phyloP scores from a whole-genome alignment of 2,888 invertebrate species.

The Gortyna flavago region DNA sequence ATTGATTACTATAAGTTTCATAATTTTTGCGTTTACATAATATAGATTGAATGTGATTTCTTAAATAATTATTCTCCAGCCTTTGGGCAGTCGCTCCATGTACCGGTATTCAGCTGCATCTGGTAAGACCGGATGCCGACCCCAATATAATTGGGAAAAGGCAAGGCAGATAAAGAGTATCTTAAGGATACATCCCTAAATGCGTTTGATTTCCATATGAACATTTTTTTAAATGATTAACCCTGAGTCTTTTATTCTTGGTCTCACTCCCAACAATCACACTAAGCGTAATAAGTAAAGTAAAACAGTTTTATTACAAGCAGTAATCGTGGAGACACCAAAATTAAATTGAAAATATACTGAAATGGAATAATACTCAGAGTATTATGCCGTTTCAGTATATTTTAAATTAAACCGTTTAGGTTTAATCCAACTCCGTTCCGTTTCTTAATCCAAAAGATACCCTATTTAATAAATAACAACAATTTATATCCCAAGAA shows the following conservation, averaged over 20 bases:
- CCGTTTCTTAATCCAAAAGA: slow-evolving; percentile 40
- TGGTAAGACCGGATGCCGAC: not conserved
- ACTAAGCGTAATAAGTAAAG: slow-evolving; percentile 21
- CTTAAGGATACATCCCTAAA: not conserved
- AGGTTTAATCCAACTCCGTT: slow-evolving; percentile 19
- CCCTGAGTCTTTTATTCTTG: not conserved
- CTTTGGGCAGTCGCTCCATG: not conserved
- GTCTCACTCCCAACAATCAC: slow-evolving; percentile 16
- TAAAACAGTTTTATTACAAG: slow-evolving; percentile 22
- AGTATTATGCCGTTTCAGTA: too few relatives aligned
- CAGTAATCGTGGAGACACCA: slow-evolving; percentile 9
- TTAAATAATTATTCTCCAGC: not conserved
- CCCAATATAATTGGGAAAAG: not conserved
- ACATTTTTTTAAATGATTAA: not conserved
- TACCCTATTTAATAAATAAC: slow-evolving; percentile 51
- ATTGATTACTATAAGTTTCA: not conserved
- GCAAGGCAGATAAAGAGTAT: not conserved
- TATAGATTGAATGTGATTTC: not conserved
- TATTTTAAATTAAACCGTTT: slow-evolving; percentile 13
- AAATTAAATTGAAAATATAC: slow-evolving; percentile 42
- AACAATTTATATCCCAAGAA: slow-evolving; percentile 62
- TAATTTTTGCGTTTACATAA: not conserved
- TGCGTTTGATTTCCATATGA: not conserved
- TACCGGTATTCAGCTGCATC: not conserved
- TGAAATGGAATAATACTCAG: slow-evolving; percentile 2